phyloP scores from a whole-genome alignment of 2,888 invertebrate genomes.

The Thysanoteuthis rhombus region DNA sequence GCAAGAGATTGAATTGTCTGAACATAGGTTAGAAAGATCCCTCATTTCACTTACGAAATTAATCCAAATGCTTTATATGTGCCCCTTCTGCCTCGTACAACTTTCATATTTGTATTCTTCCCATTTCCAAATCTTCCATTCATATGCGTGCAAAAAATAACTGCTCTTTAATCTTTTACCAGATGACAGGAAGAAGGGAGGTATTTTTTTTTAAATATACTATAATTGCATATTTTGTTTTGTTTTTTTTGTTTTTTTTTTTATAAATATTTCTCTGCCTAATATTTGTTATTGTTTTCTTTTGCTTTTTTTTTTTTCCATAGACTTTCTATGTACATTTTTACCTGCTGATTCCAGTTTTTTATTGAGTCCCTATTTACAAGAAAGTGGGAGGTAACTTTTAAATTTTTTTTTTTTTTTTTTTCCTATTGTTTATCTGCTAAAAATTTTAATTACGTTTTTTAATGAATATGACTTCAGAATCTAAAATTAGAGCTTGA shows the following conservation, averaged over 20 bases:
- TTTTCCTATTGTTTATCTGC: constrained; percentile 22
- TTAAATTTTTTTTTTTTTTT: constrained; percentile 30
- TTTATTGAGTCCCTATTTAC: constrained; percentile 31
- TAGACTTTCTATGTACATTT: constrained; percentile 32
- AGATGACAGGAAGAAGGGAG: constrained; percentile 17
- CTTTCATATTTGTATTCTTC: not conserved
- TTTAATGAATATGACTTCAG: constrained; percentile 30
- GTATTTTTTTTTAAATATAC: constrained; percentile 25
- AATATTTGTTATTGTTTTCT: constrained; percentile 21
- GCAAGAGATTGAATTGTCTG: no score
- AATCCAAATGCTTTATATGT: no score
- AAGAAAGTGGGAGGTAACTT: constrained; percentile 32
- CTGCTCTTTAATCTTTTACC: not conserved
- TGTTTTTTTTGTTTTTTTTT: not conserved
- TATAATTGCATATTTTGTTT: not conserved
- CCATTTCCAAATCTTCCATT: not conserved
- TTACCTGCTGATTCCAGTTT: constrained; percentile 33
- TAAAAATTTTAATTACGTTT: not conserved
- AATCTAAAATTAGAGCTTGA: constrained; percentile 16
- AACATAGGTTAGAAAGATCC: no score
- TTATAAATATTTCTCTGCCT: not conserved
- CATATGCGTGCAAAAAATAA: not conserved
- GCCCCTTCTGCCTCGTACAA: no score
- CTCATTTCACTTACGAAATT: no score
- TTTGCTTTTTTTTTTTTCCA: constrained; percentile 29